Evolutionary conservation across 1,140 invertebrate species (phyloP).

Genomic region (Cherax quadricarinatus): DNA sequence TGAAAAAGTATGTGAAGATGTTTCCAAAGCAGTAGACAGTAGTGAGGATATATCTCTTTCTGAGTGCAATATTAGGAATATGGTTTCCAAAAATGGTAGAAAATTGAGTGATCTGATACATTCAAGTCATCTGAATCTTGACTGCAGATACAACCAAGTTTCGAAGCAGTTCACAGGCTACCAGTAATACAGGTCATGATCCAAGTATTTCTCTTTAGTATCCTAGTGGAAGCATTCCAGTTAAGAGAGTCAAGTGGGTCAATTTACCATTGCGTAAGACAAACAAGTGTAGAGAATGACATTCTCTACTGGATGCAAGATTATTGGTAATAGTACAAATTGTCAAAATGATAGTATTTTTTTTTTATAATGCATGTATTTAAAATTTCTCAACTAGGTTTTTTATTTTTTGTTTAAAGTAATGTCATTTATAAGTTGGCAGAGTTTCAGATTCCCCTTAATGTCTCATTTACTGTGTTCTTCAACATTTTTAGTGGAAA

Average conservation of each 20-base stretch:
- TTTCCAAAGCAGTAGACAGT: background rate
- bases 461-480: too few relatives aligned
- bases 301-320: background rate
- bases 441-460: background rate
- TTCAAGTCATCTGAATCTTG: background rate
- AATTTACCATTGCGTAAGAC: background rate
- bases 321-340: slow-evolving; percentile 6
- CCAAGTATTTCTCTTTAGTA: background rate
- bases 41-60: background rate
- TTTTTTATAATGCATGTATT: background rate
- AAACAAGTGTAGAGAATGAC: background rate
- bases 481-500: background rate
- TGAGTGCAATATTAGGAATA: background rate
- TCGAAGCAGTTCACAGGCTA: background rate
- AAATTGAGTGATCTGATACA: background rate
- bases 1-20: background rate
- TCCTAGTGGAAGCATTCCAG: background rate
- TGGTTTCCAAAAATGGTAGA: background rate
- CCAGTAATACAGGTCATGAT: background rate
- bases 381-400: background rate
- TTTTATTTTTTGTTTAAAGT: too few relatives aligned
- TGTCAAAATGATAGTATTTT: background rate
- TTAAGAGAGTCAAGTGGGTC: background rate
- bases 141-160: background rate
- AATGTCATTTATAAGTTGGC: background rate